phyloP scores from a whole-genome alignment of 2,797 vertebrate species.

The Anguilla anguilla region DNA sequence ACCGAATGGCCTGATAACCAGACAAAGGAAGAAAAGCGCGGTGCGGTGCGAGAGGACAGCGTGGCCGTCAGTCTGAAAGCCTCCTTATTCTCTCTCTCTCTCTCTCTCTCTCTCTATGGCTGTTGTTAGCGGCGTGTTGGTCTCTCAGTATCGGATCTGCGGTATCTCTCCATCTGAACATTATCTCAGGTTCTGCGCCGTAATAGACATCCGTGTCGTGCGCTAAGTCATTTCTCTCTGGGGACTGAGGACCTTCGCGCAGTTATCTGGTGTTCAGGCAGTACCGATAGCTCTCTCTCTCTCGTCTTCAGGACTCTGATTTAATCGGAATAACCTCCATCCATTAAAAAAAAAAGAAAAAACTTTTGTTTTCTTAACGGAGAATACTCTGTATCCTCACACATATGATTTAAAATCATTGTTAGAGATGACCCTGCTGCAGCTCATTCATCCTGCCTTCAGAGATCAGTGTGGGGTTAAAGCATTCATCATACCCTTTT shows the following conservation, averaged over 20 bases:
- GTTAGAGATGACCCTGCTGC: not conserved
- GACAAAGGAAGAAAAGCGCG: slow-evolving; percentile 31
- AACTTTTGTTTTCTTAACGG: not conserved
- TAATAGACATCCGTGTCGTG: not conserved
- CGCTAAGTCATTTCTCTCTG: not conserved
- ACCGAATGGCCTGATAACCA: slow-evolving; percentile 43
- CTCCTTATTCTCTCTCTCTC: not conserved
- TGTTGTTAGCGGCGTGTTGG: no score
- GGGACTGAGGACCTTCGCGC: not conserved
- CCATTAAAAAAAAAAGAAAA: not conserved
- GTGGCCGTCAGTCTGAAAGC: not conserved
- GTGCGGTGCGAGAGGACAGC: not conserved
- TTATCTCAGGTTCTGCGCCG: not conserved
- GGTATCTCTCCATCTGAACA: not conserved
- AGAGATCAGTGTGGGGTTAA: not conserved
- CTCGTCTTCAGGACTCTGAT: not conserved
- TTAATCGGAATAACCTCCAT: not conserved
- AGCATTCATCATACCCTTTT: not conserved
- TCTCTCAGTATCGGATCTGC: not conserved
- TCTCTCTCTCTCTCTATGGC: not conserved
- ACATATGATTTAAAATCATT: not conserved
- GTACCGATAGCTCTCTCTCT: not conserved
- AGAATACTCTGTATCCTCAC: not conserved
- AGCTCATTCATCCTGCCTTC: not conserved
- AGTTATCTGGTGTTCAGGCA: not conserved